Evolutionary conservation across 2,888 invertebrate species (phyloP), one percentile per base, ranked within the genome.

Genomic region (Drosophila maculinotata): DNA sequence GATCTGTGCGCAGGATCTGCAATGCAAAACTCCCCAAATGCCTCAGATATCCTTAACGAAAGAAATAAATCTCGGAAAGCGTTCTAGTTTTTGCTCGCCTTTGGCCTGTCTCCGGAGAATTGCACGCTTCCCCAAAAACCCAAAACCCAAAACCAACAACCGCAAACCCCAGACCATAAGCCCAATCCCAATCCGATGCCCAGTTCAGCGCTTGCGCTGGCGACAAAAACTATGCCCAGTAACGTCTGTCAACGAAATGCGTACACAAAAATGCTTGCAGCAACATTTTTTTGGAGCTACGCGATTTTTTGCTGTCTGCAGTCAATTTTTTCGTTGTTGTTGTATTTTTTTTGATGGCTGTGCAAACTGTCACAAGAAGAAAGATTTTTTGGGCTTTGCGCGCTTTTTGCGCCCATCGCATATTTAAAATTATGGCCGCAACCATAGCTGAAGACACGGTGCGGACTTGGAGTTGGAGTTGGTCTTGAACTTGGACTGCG

Each of bases 41-140:
- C 76, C 76, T 59, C 28, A 30, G 75, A 78, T 82, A 85, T 82
- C 80, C 83, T 76, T 87, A 85, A 86, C 87, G 84, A 85, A 84
- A 78, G 79, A 86, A 73, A 85, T 85, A 86, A 85, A 85, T 85
- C 84, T 86, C 82, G 41, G 52, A 41, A 54, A 76, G 63, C 76
- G 66, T 69, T 77, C 87, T 85, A 85, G 87, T 84, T 85, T 84
- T 85, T 86, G 83, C 62, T 60, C 56, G 20, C 49, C 33, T 17
- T 4, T 35, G 33, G 60, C 48, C 67, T 69, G 84, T 84, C 84
- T 84, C 84, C 87, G 75, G 87, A 84, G 84, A 85, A 86, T 86
- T 85, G 84, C 87, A 86, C 86, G 84, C 81, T 83, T 54, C 52
- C 39, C 30, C 20, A 30, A 45, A 45, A 17, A 20, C 17, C 17